A percentile compares a stretch with the other conserved stretches of the same genome.
Evolutionary conservation across 2,888 invertebrate species (phyloP).

Genomic region (Hirtodrosophila histrioides): DNA sequence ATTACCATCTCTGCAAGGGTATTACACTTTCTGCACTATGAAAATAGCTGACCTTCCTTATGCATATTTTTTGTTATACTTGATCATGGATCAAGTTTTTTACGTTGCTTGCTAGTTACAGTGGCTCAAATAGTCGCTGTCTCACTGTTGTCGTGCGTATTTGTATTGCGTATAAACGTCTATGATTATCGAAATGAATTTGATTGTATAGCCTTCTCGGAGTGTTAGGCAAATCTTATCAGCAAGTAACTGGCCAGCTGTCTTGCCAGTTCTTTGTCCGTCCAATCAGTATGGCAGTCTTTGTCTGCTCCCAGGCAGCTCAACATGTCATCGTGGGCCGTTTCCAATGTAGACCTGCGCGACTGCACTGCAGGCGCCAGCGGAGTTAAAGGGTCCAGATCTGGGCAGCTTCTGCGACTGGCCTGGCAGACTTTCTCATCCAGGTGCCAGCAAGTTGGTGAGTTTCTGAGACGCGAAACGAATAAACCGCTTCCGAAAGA

Average conservation of each 20-base stretch:
- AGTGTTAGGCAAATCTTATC: slow-evolving; percentile 47
- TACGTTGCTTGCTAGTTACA: no score
- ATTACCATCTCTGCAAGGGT: no score
- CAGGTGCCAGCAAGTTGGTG: slow-evolving; percentile 68
- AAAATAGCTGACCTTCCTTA: no score
- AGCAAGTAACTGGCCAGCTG: slow-evolving; percentile 13
- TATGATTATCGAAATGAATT: slow-evolving; percentile 1
- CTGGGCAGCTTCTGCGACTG: slow-evolving; percentile 52
- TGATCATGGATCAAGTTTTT: no score
- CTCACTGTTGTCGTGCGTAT: slow-evolving; percentile 17
- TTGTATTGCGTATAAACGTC: background rate
- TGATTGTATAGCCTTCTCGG: background rate
- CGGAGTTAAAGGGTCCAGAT: slow-evolving; percentile 21
- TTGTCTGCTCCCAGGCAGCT: slow-evolving; percentile 32
- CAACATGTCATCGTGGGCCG: slow-evolving; percentile 62
- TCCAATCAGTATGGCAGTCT: slow-evolving; percentile 48
- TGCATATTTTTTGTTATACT: no score
- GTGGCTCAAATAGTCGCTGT: slow-evolving; percentile 9
- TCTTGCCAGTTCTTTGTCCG: slow-evolving; percentile 5
- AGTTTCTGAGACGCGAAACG: slow-evolving; percentile 59
- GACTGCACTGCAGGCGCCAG: slow-evolving; percentile 21
- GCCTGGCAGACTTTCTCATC: slow-evolving; percentile 72
- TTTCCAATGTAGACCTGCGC: slow-evolving; percentile 55
- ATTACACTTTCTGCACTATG: no score
- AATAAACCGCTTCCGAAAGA: slow-evolving; percentile 79